Base-by-base conservation (phyloP, 2,797 vertebrate species). In the Otolemur crassicaudatus region DNA sequence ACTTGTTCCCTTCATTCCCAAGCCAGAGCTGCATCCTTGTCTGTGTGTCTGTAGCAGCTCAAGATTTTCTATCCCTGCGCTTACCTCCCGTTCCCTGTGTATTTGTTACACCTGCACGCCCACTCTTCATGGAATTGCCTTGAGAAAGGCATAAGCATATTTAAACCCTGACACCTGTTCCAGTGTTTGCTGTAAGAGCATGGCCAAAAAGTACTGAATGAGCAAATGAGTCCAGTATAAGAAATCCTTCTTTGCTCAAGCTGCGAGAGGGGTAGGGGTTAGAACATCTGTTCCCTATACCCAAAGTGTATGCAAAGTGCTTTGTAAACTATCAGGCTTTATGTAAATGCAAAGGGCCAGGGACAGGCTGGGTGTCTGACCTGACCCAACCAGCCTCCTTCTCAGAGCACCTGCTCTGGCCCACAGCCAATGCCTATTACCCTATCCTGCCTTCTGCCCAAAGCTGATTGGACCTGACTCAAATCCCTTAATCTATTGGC, bases 141-240 rank as follows among this genome's bases (percentile, higher is more conserved):
- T 80, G 53, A 63, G 6, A 16, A 87, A 14, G 49, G n/a, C 67
- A 60, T 17, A 63, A 1, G 65, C 3, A 9, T 34, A 27, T 31
- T 70, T 43, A 49, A 81, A 56, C 40, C n/a, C 4, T 11, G 5
- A 31, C 40, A 40, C 13, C 14, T 67, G 31, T 46, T 86, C 69
- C 34, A 43, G 56, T 4, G 53, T 37, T 73, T 67, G 23, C 17
- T 77, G 22, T 16, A 77, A 70, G 69, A 25, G 31, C n/a, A n/a
- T 17, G 8, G 34, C 72, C 63, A 63, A 43, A 17, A 87, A 72
- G 72, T 67, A 40, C 19, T 46, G 19, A 90, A 37, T 63, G 43
- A 91, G 80, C 53, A 75, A 53, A 73, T 63, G 58, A 94, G 75
- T 37, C 43, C 77, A 96, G 56, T 60, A 34, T 67, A 63, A 37